Percentiles rank a stretch among this genome's conserved stretches.
Evolutionary conservation across 1,140 invertebrate species (phyloP).

Genomic region (Cherax destructor): DNA sequence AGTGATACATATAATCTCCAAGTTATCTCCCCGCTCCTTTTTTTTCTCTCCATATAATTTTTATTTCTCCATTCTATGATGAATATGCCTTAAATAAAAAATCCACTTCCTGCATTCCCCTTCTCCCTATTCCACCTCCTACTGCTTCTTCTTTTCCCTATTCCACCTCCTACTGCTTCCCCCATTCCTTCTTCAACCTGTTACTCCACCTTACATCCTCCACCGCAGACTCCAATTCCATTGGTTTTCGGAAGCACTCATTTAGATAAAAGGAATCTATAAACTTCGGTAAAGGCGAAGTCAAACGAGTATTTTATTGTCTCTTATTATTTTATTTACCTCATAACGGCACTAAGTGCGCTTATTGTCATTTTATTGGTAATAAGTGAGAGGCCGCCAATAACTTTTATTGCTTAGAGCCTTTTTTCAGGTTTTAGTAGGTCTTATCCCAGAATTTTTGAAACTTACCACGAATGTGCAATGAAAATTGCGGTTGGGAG

Average conservation of each 20-base stretch:
- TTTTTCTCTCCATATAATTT: too few species aligned
- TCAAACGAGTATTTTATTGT: conserved; percentile 19
- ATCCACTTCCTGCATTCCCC: not conserved
- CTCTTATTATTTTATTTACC: conserved; percentile 25
- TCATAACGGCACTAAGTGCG: not conserved
- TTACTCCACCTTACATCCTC: not conserved
- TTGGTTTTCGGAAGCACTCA: conserved; percentile 12
- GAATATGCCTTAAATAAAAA: too few species aligned
- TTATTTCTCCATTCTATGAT: too few species aligned
- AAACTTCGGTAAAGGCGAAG: conserved; percentile 14
- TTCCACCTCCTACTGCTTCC: not conserved
- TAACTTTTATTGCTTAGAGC: not conserved
- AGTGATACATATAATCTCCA: too few species aligned
- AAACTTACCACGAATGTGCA: not conserved
- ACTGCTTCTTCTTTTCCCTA: not conserved
- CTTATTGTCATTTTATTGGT: conserved; percentile 26
- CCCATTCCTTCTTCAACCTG: too few species aligned
- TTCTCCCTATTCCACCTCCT: not conserved
- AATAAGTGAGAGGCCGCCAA: not conserved
- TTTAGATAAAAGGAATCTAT: conserved; percentile 44
- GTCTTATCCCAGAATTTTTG: not conserved
- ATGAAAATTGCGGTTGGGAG: not conserved
- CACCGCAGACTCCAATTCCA: not conserved
- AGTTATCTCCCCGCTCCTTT: too few species aligned
- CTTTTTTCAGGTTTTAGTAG: not conserved